These are phyloP conservation scores for Okamejei kenojei DNA, from an alignment of 2,797 vertebrate species.

Conservation along the genomic window DNA sequence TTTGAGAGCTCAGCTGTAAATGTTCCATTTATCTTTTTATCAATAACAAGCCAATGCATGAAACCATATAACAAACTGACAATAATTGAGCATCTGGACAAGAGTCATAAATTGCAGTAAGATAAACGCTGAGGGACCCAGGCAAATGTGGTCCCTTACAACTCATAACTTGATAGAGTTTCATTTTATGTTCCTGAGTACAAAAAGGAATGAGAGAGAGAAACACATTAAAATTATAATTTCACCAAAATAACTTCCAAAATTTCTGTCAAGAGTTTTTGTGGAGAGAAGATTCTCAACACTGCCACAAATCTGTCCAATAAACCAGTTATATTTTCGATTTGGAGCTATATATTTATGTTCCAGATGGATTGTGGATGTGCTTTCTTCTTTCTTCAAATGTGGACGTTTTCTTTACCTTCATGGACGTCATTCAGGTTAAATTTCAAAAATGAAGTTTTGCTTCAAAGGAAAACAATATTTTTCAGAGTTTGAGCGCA, in stretches of 20 bases:
- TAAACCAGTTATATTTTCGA: not conserved
- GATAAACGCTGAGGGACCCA: not conserved
- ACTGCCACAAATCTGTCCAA: not conserved
- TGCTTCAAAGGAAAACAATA: not conserved
- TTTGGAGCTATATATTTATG: too few relatives aligned
- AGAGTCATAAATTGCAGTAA: not conserved
- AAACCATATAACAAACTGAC: not conserved
- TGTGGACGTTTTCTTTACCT: not conserved
- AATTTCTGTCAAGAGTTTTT: not conserved
- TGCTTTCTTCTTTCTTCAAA: not conserved
- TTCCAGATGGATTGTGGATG: not conserved
- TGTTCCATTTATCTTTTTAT: not conserved
- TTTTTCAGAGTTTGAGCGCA: too few relatives aligned
- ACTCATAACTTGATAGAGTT: not conserved
- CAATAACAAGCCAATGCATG: not conserved
- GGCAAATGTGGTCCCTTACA: not conserved
- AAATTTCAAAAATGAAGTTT: not conserved
- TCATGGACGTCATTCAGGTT: too few relatives aligned
- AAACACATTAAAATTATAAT: not conserved
- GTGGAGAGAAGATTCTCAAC: not conserved
- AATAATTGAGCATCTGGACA: not conserved
- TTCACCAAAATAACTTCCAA: not conserved
- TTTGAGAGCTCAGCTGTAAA: not conserved
- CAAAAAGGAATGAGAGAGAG: not conserved
- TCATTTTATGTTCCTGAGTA: not conserved